These are phyloP conservation scores for Epistrophe eligans DNA, from an alignment of 2,888 invertebrate species.

Conservation along the genomic window DNA sequence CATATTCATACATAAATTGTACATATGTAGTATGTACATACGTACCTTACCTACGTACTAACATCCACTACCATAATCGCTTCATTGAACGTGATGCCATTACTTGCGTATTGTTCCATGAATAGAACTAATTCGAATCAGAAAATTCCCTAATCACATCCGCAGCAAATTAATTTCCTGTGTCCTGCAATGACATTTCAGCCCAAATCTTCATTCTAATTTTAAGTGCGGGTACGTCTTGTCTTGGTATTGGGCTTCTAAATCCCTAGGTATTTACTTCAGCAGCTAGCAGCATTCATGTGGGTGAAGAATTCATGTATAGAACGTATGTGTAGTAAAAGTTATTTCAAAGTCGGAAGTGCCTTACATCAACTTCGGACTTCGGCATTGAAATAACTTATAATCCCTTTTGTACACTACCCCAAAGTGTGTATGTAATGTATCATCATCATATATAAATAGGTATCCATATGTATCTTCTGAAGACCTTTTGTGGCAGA, in stretches of 20 bases:
- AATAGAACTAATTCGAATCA: constrained; percentile 67
- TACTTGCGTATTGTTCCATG: constrained; percentile 69
- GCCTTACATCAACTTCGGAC: not conserved
- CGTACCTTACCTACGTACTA: not conserved
- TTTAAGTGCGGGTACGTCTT: not conserved
- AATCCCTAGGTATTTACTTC: not conserved
- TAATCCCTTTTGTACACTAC: not conserved
- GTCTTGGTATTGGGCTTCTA: not conserved
- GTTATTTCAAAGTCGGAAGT: constrained; percentile 20
- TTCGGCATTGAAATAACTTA: constrained; percentile 1
- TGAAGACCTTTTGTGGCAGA: constrained; percentile 1
- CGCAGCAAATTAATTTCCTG: constrained; percentile 74
- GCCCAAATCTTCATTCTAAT: constrained; percentile 24
- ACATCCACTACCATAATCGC: not conserved
- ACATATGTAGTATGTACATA: too few species aligned
- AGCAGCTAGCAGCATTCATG: not conserved
- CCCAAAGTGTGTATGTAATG: not conserved
- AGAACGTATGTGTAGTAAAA: not conserved
- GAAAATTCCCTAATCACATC: constrained; percentile 72
- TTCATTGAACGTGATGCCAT: constrained; percentile 66
- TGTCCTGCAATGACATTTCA: constrained; percentile 38
- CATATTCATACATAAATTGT: not conserved
- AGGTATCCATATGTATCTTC: not conserved
- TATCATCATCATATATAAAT: too few species aligned
- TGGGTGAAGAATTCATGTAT: not conserved